Percentiles rank a stretch among this genome's conserved stretches.
Evolutionary conservation across 2,113 vertebrate species (phyloP).

Genomic region (Corythoichthys intestinalis): DNA sequence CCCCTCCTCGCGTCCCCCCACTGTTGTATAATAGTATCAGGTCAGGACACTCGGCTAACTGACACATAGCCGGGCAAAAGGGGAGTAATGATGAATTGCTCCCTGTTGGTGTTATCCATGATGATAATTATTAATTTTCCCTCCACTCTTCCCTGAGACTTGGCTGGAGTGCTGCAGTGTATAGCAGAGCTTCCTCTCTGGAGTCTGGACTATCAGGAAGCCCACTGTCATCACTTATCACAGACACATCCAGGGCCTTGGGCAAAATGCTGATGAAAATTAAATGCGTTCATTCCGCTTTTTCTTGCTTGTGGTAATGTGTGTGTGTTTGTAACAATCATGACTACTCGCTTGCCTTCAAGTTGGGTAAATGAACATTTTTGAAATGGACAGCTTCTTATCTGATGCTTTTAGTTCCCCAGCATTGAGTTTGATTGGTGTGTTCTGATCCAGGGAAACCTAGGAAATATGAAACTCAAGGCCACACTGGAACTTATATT

Average conservation of each 20-base stretch:
- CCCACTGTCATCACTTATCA: conserved; percentile 71
- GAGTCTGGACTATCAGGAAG: conserved; percentile 53
- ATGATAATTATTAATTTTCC: conserved; percentile 97
- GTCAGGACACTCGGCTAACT: conserved; percentile 82
- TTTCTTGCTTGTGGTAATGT: conserved; percentile 37
- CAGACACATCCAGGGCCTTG: conserved; percentile 59
- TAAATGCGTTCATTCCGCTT: conserved; percentile 55
- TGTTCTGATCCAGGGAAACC: too few relatives aligned
- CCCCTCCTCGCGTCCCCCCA: conserved; percentile 63
- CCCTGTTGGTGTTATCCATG: conserved; percentile 86
- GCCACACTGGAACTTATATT: too few relatives aligned
- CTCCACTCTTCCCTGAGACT: conserved; percentile 63
- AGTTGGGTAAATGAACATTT: background rate
- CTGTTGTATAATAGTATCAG: conserved; percentile 93
- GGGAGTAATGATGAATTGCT: conserved; percentile 93
- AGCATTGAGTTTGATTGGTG: background rate
- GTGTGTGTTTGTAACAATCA: conserved; percentile 20
- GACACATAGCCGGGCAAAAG: conserved; percentile 81
- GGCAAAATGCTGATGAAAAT: conserved; percentile 70
- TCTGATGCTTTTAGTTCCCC: background rate
- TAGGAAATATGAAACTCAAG: too few relatives aligned
- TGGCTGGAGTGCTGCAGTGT: conserved; percentile 46
- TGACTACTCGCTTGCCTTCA: background rate
- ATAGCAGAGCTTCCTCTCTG: conserved; percentile 52
- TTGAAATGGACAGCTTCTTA: background rate